phyloP scores from a whole-genome alignment of 2,888 invertebrate species.

The Chironomus riparius region DNA sequence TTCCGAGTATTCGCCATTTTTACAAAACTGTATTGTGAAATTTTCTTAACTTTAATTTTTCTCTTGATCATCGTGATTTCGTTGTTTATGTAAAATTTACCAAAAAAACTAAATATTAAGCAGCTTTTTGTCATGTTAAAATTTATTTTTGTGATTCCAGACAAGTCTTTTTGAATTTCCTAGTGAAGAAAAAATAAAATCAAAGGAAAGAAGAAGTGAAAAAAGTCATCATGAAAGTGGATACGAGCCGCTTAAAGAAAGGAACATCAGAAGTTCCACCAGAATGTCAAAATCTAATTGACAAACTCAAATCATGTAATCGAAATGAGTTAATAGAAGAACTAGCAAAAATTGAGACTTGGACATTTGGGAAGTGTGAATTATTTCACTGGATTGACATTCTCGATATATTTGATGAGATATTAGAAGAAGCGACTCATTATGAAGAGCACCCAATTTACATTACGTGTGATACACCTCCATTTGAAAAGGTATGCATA shows the following conservation, averaged over 20 bases:
- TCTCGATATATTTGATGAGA: slow-evolving; percentile 63
- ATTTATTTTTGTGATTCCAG: not conserved
- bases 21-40: too few relatives aligned
- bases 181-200: not conserved
- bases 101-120: not conserved
- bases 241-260: slow-evolving; percentile 68
- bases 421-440: slow-evolving; percentile 62
- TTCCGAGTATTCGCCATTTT: too few relatives aligned
- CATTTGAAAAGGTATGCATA: slow-evolving; percentile 47
- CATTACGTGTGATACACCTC: slow-evolving; percentile 57
- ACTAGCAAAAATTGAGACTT: slow-evolving; percentile 63
- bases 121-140: not conserved
- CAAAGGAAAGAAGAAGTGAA: slow-evolving; percentile 29
- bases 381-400: slow-evolving; percentile 80
- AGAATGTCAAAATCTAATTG: slow-evolving; percentile 69
- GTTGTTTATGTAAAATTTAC: not conserved
- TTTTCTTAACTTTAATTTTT: not conserved
- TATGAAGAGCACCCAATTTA: slow-evolving; percentile 24
- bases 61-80: not conserved
- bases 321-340: slow-evolving; percentile 56
- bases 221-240: slow-evolving; percentile 61
- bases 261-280: slow-evolving; percentile 72
- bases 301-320: slow-evolving; percentile 57
- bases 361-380: slow-evolving; percentile 83
- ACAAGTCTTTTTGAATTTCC: slow-evolving; percentile 6